These are phyloP conservation scores for Alviniconcha strummeri DNA, from an alignment of 2,888 invertebrate species.

Conservation along the genomic window DNA sequence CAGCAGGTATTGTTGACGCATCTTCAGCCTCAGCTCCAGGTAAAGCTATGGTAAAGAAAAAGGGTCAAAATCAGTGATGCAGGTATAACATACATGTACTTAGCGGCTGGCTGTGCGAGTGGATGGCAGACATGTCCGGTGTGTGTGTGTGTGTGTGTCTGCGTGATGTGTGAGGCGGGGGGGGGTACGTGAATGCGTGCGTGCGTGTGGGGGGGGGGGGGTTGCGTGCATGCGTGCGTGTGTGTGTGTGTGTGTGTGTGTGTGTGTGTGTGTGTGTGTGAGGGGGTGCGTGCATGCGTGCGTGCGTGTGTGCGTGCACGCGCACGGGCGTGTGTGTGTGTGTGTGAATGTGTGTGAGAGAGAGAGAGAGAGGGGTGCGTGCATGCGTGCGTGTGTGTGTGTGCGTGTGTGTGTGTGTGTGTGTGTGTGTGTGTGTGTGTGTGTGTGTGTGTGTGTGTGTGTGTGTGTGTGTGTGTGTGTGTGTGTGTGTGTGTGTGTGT, in stretches of 20 bases:
- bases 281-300: not conserved
- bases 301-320: not conserved
- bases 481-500: no score
- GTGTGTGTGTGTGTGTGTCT: not conserved
- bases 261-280: constrained; percentile 6
- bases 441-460: not conserved
- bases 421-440: no score
- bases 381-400: not conserved
- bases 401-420: not conserved
- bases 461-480: not conserved
- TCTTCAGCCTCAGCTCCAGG: constrained; percentile 87
- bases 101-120: not conserved
- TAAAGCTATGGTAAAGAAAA: constrained; percentile 79
- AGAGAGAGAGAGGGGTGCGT: no score
- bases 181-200: not conserved
- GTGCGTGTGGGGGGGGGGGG: not conserved
- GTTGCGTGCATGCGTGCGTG: not conserved
- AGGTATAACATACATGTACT: not conserved
- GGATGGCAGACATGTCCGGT: not conserved
- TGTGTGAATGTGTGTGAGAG: constrained; percentile 9
- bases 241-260: constrained; percentile 11
- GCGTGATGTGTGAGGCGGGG: not conserved
- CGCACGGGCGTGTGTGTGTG: not conserved
- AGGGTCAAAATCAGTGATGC: not conserved
- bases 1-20: constrained; percentile 85